Percentiles rank a stretch among this genome's conserved stretches.
Conservation (phyloP, 2,113 vertebrate genomes). For the Pedetes capensis region DNA sequence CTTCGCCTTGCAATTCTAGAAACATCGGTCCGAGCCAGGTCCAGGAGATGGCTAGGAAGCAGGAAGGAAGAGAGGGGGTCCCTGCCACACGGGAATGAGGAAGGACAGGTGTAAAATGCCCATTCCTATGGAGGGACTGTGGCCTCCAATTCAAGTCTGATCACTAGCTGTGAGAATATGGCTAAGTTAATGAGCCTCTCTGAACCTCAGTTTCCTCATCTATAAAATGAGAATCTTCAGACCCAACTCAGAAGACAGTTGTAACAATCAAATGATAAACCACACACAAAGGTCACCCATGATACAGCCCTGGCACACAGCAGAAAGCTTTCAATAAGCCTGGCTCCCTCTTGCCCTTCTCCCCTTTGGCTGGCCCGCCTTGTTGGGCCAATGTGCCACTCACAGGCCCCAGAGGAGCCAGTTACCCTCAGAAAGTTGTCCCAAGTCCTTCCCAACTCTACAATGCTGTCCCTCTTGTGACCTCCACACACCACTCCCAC, state of each 20-base stretch:
- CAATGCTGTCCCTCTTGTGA: fast-evolving
- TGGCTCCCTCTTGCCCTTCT: background rate
- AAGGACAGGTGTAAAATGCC: background rate
- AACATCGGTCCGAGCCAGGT: background rate
- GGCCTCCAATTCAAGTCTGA: background rate
- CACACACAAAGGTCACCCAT: background rate
- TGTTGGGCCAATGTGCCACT: background rate
- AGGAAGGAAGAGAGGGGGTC: background rate
- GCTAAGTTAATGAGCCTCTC: background rate
- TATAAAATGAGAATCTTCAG: background rate
- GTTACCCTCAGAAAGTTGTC: background rate
- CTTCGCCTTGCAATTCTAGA: background rate
- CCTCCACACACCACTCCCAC: fast-evolving
- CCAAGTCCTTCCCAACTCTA: background rate
- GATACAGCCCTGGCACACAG: background rate
- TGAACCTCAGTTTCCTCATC: background rate
- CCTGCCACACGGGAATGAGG: background rate
- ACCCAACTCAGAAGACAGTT: background rate
- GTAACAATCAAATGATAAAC: background rate
- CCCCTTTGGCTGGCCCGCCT: background rate
- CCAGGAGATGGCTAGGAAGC: background rate
- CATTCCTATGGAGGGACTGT: background rate
- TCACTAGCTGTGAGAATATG: background rate
- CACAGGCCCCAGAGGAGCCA: background rate
- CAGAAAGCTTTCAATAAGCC: background rate